phyloP scores from a whole-genome alignment of 2,888 invertebrate genomes.

The Trissolcus brochymenae region DNA sequence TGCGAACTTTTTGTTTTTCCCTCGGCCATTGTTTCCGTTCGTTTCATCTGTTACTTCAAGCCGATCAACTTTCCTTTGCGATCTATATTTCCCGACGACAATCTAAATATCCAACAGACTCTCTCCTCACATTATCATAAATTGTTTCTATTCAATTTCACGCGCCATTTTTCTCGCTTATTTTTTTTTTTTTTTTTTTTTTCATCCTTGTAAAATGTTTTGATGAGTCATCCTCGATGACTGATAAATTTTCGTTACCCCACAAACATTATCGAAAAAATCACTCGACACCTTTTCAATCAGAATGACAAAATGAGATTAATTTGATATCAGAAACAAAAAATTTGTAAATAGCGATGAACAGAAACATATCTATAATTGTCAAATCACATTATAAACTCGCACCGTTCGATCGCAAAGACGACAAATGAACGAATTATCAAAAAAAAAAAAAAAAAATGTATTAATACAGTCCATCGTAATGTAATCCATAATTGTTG shows the following conservation, averaged over 20 bases:
- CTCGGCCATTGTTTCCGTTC: conserved; percentile 70
- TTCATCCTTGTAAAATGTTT: not conserved
- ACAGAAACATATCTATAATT: too few species aligned
- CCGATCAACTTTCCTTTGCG: conserved; percentile 23
- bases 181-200: not conserved
- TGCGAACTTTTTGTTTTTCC: conserved; percentile 74
- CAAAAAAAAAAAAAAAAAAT: too few species aligned
- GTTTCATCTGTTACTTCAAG: conserved; percentile 35
- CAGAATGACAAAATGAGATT: conserved; percentile 11
- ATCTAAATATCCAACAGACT: conserved; percentile 59
- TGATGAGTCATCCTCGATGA: not conserved
- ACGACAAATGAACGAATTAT: conserved; percentile 16
- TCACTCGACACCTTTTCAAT: conserved; percentile 32
- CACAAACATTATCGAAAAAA: not conserved
- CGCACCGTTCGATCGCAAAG: not conserved
- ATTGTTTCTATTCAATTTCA: conserved; percentile 71
- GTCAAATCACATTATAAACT: too few species aligned
- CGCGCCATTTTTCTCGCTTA: conserved; percentile 51
- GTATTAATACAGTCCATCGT: conserved; percentile 33
- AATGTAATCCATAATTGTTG: conserved; percentile 49
- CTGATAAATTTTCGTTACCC: not conserved
- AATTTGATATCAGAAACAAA: too few species aligned
- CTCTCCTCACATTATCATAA: conserved; percentile 62
- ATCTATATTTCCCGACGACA: conserved; percentile 32
- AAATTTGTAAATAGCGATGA: too few species aligned